phyloP scores from a whole-genome alignment of 2,113 vertebrate species.

The Copsychus sechellarum region DNA sequence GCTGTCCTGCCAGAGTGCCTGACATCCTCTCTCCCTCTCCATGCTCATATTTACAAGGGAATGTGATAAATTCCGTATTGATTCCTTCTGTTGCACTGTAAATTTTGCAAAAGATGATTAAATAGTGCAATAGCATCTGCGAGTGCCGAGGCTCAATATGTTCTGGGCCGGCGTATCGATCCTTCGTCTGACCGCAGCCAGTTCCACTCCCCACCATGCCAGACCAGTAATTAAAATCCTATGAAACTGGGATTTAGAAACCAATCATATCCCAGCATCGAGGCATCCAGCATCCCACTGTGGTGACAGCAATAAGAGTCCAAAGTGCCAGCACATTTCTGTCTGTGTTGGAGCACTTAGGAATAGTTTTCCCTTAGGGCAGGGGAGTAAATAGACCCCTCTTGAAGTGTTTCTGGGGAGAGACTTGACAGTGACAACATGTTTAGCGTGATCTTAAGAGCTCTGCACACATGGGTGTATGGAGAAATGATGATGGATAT shows the following conservation, averaged over 20 bases:
- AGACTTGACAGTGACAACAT: neutral
- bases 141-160: slow-evolving; percentile 75
- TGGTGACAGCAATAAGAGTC: slow-evolving; percentile 63
- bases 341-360: slow-evolving; percentile 37
- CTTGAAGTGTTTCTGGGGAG: slow-evolving; percentile 25
- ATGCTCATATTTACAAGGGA: slow-evolving; percentile 71
- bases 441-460: slow-evolving; percentile 27
- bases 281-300: slow-evolving; percentile 41
- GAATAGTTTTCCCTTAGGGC: slow-evolving; percentile 52
- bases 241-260: slow-evolving; percentile 75
- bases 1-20: slow-evolving; percentile 42
- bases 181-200: slow-evolving; percentile 64
- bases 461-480: neutral
- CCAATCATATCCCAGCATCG: slow-evolving; percentile 63
- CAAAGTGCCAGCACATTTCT: slow-evolving; percentile 54
- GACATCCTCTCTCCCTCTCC: slow-evolving; percentile 27
- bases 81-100: slow-evolving; percentile 75
- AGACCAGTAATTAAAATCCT: slow-evolving; percentile 78
- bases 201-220: slow-evolving; percentile 65
- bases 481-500: neutral
- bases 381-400: slow-evolving; percentile 45
- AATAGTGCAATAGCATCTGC: slow-evolving; percentile 78
- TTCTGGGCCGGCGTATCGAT: slow-evolving; percentile 73
- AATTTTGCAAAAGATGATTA: slow-evolving; percentile 84
- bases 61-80: slow-evolving; percentile 78